Conservation (phyloP, 1,140 invertebrate genomes). For the Manduca sexta region DNA sequence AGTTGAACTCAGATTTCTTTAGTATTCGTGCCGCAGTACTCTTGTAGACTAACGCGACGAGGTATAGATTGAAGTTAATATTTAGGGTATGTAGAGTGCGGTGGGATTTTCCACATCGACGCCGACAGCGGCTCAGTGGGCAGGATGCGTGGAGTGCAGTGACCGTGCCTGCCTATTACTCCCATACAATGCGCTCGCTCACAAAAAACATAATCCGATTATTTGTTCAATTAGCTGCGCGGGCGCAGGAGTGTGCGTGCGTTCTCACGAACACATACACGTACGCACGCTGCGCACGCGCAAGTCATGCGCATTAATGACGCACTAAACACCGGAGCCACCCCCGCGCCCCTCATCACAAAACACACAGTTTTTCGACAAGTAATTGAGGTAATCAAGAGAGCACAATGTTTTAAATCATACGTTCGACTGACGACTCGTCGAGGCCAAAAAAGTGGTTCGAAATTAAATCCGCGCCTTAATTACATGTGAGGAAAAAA, state of each 20-base stretch:
- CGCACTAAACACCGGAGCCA: slow-evolving; percentile 3
- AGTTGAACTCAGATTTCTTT: no score
- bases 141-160: no score
- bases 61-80: no score
- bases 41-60: no score
- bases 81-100: no score
- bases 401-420: neutral
- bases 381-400: neutral
- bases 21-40: no score
- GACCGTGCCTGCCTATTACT: no score
- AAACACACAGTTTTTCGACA: neutral
- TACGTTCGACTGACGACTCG: neutral
- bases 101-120: no score
- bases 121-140: no score
- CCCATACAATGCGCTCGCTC: no score
- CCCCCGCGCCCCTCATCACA: slow-evolving; percentile 1
- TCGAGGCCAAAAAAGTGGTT: neutral
- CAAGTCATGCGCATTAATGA: slow-evolving; percentile 44
- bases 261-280: slow-evolving; percentile 8
- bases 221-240: slow-evolving; percentile 7
- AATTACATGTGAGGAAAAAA: neutral
- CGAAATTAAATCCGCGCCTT: neutral
- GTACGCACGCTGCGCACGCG: slow-evolving; percentile 10
- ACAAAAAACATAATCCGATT: slow-evolving; percentile 13
- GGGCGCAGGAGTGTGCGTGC: neutral